Evolutionary conservation across 1,140 invertebrate species (phyloP), one percentile per base, ranked within the genome.

Genomic region (Microvelia longipes): DNA sequence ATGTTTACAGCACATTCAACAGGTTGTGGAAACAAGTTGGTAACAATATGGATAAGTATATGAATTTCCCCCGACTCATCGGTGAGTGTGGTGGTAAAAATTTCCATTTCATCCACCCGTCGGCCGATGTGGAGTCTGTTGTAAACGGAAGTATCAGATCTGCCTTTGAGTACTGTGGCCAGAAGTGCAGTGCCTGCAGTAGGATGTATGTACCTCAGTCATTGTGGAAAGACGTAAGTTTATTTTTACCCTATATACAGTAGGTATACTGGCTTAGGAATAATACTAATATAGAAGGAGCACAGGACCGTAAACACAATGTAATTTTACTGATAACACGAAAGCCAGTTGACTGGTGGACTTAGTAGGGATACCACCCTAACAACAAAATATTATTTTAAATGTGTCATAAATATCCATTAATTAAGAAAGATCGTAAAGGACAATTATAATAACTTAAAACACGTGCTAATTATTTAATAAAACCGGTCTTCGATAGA

Each of bases 81-180:
- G 91, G 91, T 73, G 97, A 99, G 81, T 98, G 96, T 80, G 97
- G 97, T 63, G 97, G 97, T 1, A 99, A 99, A 81, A 99, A 99
- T 82, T 99, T 92, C 80, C 98, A 99, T 78, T 97, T 99, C 78
- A 82, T 99, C 26, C 97, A 99, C 81, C 85, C 89, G 0, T 88
- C 91, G 27, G 97, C 96, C 19, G 89, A 99, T 81, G 82, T 91
- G 0, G 82, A 88, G 19, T 87, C 88, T 30, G 94, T 96, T 30
- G 86, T 94, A 0, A 86, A 87, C 35, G 85, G 86, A 1, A 97
- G 96, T 0, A 91, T 98, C 71, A 83, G 89, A 69, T 91, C 94
- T 69, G 87, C 96, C 28, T 99, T 98, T 80, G 98, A 99, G 82
- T 94, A 86, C 78, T 92, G 90, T 77, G 98, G 98, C 2, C 98